A percentile compares a stretch with the other conserved stretches of the same genome.
phyloP scores from a whole-genome alignment of 1,140 invertebrate species.

The Phocides pigmalion region DNA sequence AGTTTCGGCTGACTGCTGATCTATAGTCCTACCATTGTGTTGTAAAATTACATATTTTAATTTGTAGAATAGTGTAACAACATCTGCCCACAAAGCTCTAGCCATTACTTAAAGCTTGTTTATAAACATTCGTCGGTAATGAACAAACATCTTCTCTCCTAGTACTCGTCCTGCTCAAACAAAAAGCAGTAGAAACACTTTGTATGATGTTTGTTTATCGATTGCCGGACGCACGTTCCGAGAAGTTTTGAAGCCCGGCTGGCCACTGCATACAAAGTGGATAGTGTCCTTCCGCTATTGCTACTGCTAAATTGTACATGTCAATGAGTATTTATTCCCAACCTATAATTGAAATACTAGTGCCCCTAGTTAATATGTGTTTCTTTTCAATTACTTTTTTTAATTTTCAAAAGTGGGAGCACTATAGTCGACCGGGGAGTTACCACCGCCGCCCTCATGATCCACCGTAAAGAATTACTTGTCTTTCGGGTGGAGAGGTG shows the following conservation, averaged over 20 bases:
- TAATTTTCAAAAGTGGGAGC: too few relatives aligned
- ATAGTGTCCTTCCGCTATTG: slow-evolving; percentile 54
- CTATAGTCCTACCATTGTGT: too few relatives aligned
- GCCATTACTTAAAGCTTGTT: slow-evolving; percentile 22
- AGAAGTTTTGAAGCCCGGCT: slow-evolving; percentile 48
- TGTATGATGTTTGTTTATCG: slow-evolving; percentile 36
- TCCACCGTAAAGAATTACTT: too few relatives aligned
- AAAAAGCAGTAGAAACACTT: slow-evolving; percentile 33
- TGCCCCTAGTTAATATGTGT: too few relatives aligned
- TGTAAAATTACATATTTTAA: too few relatives aligned
- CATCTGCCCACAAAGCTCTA: background rate
- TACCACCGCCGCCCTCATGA: too few relatives aligned
- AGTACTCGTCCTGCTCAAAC: slow-evolving; percentile 23
- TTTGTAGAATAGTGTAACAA: too few relatives aligned
- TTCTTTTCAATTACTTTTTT: too few relatives aligned
- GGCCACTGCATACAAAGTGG: slow-evolving; percentile 43
- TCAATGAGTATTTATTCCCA: background rate
- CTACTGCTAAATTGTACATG: slow-evolving; percentile 13
- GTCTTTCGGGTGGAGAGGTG: too few relatives aligned
- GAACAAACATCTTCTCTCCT: slow-evolving; percentile 19
- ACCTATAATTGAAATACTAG: too few relatives aligned
- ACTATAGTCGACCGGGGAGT: too few relatives aligned
- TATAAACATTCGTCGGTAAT: slow-evolving; percentile 23
- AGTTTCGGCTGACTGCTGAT: too few relatives aligned
- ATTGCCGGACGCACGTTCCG: slow-evolving; percentile 42